These are phyloP conservation scores for Peromyscus aztecus DNA, from an alignment of 2,797 vertebrate species.

Conservation along the genomic window DNA sequence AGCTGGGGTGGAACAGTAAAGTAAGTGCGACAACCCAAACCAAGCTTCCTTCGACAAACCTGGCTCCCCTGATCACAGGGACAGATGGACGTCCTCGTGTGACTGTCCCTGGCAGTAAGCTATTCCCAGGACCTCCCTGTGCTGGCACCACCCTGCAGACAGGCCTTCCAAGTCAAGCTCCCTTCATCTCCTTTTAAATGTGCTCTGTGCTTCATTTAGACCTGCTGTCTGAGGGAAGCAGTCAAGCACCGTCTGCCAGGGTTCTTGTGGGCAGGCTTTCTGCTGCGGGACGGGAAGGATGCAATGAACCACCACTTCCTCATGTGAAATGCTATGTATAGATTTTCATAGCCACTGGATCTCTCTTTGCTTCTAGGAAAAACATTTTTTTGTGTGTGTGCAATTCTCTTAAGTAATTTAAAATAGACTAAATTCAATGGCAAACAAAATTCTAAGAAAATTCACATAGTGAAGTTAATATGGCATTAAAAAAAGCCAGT, in stretches of 20 bases:
- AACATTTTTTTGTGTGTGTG: conserved; percentile 15
- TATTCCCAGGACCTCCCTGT: too few relatives aligned
- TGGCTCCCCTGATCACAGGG: neutral
- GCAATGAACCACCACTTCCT: neutral
- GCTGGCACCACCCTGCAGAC: neutral
- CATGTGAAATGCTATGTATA: neutral
- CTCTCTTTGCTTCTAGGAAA: conserved; percentile 38
- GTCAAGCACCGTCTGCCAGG: neutral
- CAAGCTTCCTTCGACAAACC: neutral
- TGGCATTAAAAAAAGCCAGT: conserved; percentile 39
- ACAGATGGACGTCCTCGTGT: too few relatives aligned
- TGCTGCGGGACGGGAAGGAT: neutral
- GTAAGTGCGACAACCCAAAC: neutral
- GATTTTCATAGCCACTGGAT: conserved; percentile 48
- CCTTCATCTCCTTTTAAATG: neutral
- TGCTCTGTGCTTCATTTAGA: too few relatives aligned
- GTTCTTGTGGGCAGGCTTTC: neutral
- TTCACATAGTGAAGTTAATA: conserved; percentile 31
- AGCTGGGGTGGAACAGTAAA: conserved; percentile 89
- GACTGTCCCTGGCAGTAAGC: too few relatives aligned
- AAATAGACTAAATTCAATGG: conserved; percentile 51
- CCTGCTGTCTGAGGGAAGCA: neutral
- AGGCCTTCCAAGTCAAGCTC: neutral
- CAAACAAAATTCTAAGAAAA: conserved; percentile 62
- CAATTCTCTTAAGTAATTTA: neutral